Evolutionary conservation across 2,797 vertebrate species (phyloP).

Genomic region (Melanotaenia maccullochi): DNA sequence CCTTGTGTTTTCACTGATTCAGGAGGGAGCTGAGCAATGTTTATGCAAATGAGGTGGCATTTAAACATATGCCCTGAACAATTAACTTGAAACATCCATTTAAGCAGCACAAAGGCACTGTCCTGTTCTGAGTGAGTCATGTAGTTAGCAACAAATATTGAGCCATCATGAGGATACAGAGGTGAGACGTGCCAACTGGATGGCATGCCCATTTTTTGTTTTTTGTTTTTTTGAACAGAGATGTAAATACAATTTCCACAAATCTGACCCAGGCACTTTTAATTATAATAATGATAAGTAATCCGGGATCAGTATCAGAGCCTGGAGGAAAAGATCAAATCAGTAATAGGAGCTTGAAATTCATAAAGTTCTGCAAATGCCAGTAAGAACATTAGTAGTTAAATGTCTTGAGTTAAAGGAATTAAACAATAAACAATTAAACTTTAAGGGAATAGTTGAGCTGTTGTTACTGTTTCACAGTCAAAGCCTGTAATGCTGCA

Average conservation of each 20-base stretch:
- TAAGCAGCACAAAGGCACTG: conserved; percentile 63
- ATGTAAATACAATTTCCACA: conserved; percentile 23
- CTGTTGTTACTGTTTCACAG: conserved; percentile 42
- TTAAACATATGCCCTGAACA: conserved; percentile 75
- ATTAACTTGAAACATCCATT: conserved; percentile 74
- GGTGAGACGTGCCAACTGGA: conserved; percentile 60
- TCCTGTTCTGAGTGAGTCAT: conserved; percentile 35
- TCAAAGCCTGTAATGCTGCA: conserved; percentile 48
- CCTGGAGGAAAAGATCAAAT: conserved; percentile 24
- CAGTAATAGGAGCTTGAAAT: conserved; percentile 46
- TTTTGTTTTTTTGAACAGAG: conserved; percentile 4
- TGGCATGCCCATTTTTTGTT: conserved; percentile 18
- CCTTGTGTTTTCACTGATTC: conserved; percentile 67
- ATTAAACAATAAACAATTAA: conserved; percentile 16
- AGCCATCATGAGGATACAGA: conserved; percentile 50
- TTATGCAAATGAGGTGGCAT: conserved; percentile 79
- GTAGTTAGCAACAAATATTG: conserved; percentile 52
- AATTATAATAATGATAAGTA: conserved; percentile 40
- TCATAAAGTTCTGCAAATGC: conserved; percentile 42
- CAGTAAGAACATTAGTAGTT: conserved; percentile 37
- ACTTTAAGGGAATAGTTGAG: conserved; percentile 19
- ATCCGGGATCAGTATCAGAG: conserved; percentile 30
- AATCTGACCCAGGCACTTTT: conserved; percentile 38
- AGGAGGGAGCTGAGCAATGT: conserved; percentile 70
- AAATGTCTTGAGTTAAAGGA: conserved; percentile 28